These are phyloP conservation scores for Psittacus erithacus DNA, from an alignment of 2,113 vertebrate species.

Conservation along the genomic window DNA sequence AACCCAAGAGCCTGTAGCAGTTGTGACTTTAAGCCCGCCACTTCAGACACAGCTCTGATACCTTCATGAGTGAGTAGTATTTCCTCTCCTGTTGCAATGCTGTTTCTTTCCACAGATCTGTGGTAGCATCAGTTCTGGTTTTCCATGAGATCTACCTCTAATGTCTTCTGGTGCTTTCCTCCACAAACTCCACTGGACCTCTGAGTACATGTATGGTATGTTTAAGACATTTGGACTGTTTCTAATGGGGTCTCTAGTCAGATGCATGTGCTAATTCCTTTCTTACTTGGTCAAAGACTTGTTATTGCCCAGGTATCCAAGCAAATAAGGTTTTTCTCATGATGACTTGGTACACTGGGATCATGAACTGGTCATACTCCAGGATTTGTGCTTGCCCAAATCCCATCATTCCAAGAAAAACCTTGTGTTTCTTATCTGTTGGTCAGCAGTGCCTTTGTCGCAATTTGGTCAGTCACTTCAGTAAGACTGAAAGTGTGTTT, in stretches of 20 bases:
- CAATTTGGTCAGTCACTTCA: not conserved
- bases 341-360: not conserved
- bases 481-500: not conserved
- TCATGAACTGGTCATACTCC: not conserved
- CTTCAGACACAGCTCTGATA: not conserved
- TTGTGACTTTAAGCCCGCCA: not conserved
- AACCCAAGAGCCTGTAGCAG: not conserved
- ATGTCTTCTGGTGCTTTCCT: not conserved
- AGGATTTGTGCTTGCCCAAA: not conserved
- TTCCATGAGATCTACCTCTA: not conserved
- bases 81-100: not conserved
- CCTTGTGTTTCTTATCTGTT: not conserved
- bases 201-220: not conserved
- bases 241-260: not conserved
- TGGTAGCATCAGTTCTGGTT: not conserved
- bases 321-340: not conserved
- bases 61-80: not conserved
- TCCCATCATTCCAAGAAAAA: not conserved
- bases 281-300: not conserved
- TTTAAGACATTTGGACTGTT: not conserved
- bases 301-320: not conserved
- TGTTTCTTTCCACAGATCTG: not conserved
- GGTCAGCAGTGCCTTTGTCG: not conserved
- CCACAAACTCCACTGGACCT: not conserved
- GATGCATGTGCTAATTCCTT: no score